These are phyloP conservation scores for Homarus gammarus DNA, from an alignment of 2,888 invertebrate species.

Conservation along the genomic window DNA sequence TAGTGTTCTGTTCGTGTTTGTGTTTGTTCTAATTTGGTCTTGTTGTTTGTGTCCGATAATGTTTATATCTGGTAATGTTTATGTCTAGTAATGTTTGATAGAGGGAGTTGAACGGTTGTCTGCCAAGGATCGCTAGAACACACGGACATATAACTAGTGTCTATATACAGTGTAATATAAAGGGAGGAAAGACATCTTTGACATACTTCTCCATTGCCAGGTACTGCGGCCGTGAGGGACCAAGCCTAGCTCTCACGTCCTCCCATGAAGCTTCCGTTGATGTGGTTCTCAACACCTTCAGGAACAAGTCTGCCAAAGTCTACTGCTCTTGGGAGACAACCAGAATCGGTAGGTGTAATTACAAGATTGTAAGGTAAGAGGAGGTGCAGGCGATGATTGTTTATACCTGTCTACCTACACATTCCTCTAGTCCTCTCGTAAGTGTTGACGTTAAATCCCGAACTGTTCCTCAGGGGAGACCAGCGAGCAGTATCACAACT, in stretches of 20 bases:
- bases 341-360: constrained; percentile 7
- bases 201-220: constrained; percentile 9
- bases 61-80: not conserved
- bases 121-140: no score
- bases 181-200: not conserved
- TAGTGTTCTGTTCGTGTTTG: no score
- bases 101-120: no score
- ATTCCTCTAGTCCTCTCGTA: no score
- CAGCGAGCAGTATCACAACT: not conserved
- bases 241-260: constrained; percentile 53
- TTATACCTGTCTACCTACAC: no score
- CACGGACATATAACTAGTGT: no score
- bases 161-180: not conserved
- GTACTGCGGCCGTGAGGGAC: constrained; percentile 61
- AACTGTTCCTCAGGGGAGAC: not conserved
- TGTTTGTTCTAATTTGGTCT: no score
- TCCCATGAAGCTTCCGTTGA: constrained; percentile 51
- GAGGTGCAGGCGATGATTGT: no score
- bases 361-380: not conserved
- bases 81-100: no score
- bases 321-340: constrained; percentile 54
- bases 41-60: not conserved
- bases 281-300: constrained; percentile 57
- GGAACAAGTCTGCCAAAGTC: constrained; percentile 38
- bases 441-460: not conserved